Evolutionary conservation across 30 jellyfish, hydroid and myxozoan species (phyloP), one percentile per base, ranked within the genome.

Genomic region (Aurelia aurita): DNA sequence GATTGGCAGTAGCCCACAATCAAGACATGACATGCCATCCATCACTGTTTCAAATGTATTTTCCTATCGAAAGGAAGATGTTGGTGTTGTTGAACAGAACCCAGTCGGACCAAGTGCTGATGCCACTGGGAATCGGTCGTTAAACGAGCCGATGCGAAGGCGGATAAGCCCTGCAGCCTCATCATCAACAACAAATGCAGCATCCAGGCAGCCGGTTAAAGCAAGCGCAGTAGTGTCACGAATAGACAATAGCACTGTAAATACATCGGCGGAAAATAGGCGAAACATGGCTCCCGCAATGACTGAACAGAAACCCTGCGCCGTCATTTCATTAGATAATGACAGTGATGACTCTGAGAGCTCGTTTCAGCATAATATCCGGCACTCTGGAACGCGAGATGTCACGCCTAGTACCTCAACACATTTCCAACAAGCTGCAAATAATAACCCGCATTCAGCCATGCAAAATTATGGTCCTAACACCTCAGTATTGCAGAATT

Each of bases 11-110:
- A 7, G 51, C 51, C 35, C 62, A 13, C 84, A 72, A 35, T 28
- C 53, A 18, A 49, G 71, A 39, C 51, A 6, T 31, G 84, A 72
- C 27, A 72, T 72, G 3, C 72, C 84, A 49, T 45, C 54, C 45
- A 72, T 72, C 32, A 72, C 71, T 25, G 84, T 72, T 18, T 22
- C 84, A 1, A 72, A 49, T 49, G 84, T 72, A 0, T 72, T n/a
- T 49, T 72, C 84, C 2, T 72, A 29, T 25, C 31, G 72, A 18
- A 75, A 63, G 31, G 72, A 75, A 18, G 64, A 34, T 21, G 57
- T 22, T 31, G 31, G 28, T 9, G 79, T 29, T 29, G 79, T 23
- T 22, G 73, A 32, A 9, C 19, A 32, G 73, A 32, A 61, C 15
- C 35, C 49, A 8, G 51, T 8, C 14, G 51, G 51, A 39, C 9